Base-by-base conservation (phyloP, 2,888 invertebrate genomes). In the Aspidiotus destructor region DNA sequence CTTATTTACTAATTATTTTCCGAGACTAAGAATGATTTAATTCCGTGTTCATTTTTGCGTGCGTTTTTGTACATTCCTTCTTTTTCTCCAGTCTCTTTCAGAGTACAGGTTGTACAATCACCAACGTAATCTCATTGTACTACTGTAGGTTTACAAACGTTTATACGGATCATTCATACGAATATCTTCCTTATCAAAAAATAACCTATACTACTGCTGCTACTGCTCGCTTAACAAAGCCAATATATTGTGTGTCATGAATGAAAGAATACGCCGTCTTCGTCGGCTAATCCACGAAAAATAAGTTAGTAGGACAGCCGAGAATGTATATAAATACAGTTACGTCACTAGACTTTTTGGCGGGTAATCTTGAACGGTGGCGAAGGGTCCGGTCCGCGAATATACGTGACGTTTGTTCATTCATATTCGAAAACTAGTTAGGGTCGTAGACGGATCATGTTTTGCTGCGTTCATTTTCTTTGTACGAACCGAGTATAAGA, bases 371-470 rank as follows among this genome's bases (percentile, higher is more conserved):
- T 63, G 41, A 48, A 63, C 13, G 64, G 55, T n/a, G 16, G 62
- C 16, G 55, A n/a, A 48, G 28, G 67, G 41, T 44, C 41, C 53
- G 62, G 62, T 41, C 17, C 40, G 16, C 41, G n/a, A n/a, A 10
- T 15, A 16, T 10, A 17, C 48, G 17, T 48, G 60, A 44, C 57
- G 28, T 28, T 28, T 28, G 28, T 28, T 67, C 67, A 67, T 67
- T 67, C 67, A 67, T 40, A 44, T 60, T 67, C 48, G 58, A 60
- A 60, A 67, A 67, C 67, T 67, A 67, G 67, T 67, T 67, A 48
- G 67, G 67, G 67, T 67, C 67, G 67, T 67, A 67, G 67, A 67
- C 63, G 54, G 11, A 54, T 42, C 42, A 64, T 44, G 41, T 67
- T 58, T 67, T 58, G 16, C 40, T 58, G 8, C 40, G 17, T 58